Evolutionary conservation across 1,140 invertebrate genomes (phyloP).

Genomic region (Leptinotarsa defecta): DNA sequence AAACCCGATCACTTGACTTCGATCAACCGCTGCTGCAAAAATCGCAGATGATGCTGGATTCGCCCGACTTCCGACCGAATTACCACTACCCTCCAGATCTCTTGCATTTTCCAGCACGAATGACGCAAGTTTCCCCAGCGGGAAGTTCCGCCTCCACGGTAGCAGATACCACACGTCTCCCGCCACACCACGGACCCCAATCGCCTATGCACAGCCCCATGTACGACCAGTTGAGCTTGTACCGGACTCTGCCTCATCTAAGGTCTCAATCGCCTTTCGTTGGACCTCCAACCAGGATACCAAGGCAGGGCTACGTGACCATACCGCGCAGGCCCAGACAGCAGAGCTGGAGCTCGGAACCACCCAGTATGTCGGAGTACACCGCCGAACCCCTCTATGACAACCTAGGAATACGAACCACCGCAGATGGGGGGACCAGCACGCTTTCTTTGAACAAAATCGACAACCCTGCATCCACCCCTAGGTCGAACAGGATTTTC

Average conservation of each 20-base stretch:
- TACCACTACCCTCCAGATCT: constrained; percentile 79
- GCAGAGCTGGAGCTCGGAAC: constrained; percentile 73
- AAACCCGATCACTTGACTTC: constrained; percentile 65
- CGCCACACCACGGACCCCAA: constrained; percentile 60
- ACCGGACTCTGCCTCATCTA: constrained; percentile 73
- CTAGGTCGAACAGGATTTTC: constrained; percentile 53
- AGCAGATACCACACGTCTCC: constrained; percentile 65
- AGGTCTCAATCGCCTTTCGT: constrained; percentile 74
- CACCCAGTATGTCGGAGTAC: constrained; percentile 44
- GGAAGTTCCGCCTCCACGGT: constrained; percentile 77
- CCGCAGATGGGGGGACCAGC: constrained; percentile 82
- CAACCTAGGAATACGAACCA: constrained; percentile 79
- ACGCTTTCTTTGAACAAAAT: constrained; percentile 73
- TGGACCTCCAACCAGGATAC: constrained; percentile 59
- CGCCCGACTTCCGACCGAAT: constrained; percentile 59
- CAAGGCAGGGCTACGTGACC: constrained; percentile 76
- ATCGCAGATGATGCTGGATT: constrained; percentile 56
- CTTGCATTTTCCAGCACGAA: constrained; percentile 70
- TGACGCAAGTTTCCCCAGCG: constrained; percentile 69
- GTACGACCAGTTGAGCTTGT: constrained; percentile 62
- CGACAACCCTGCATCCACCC: constrained; percentile 52
- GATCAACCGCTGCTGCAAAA: constrained; percentile 54
- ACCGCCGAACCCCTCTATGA: constrained; percentile 80
- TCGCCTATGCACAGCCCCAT: constrained; percentile 62
- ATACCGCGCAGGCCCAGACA: constrained; percentile 81